A percentile compares a stretch with the other conserved stretches of the same genome.
phyloP scores from a whole-genome alignment of 2,888 invertebrate genomes.

The Lamproptera curius region DNA sequence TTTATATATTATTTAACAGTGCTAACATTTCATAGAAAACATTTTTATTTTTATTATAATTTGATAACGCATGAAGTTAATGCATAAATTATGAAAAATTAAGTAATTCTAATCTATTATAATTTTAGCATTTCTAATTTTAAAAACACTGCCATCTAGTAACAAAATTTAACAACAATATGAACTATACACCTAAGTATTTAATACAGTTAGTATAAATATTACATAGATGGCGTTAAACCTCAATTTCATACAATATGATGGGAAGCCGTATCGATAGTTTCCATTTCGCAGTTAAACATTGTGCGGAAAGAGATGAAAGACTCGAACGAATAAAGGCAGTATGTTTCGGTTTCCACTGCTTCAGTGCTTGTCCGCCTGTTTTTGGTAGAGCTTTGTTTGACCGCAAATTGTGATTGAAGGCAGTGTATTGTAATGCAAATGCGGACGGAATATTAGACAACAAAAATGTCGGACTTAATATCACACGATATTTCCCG shows the following conservation, averaged over 20 bases:
- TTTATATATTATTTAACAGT: too few species aligned
- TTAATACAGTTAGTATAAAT: background rate
- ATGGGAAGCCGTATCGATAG: background rate
- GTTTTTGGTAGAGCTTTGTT: slow-evolving; percentile 27
- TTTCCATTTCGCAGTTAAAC: background rate
- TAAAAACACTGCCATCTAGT: slow-evolving; percentile 7
- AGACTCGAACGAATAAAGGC: slow-evolving; percentile 3
- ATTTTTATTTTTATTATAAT: too few species aligned
- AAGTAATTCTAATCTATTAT: too few species aligned
- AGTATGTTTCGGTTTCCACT: slow-evolving; percentile 21
- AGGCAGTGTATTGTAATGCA: slow-evolving; percentile 6
- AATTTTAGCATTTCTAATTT: too few species aligned
- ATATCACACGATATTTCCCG: background rate
- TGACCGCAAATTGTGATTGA: slow-evolving; percentile 24
- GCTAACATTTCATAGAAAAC: too few species aligned
- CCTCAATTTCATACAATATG: background rate
- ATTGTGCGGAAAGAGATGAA: slow-evolving; percentile 11
- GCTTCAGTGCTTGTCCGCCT: slow-evolving; percentile 15
- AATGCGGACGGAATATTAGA: background rate
- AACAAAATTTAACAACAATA: background rate
- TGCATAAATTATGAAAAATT: too few species aligned
- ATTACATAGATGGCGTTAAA: slow-evolving; percentile 12
- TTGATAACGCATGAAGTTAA: too few species aligned
- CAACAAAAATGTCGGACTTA: background rate
- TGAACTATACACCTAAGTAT: too few species aligned